A percentile compares a stretch with the other conserved stretches of the same genome.
Evolutionary conservation across 2,113 vertebrate species (phyloP).

Genomic region (Saiga tatarica): DNA sequence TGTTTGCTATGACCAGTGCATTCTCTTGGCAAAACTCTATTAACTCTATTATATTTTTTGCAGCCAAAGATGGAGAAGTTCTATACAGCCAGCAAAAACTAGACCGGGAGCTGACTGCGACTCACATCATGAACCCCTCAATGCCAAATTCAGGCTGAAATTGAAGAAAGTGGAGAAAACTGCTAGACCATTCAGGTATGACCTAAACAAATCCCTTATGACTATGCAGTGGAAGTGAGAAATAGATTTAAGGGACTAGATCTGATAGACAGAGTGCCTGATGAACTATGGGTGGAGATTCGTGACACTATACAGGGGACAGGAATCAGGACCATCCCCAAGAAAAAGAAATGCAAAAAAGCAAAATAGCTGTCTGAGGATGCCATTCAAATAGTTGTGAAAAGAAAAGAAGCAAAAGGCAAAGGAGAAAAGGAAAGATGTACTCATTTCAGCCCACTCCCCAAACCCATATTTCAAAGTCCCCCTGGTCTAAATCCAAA

Average conservation of each 20-base stretch:
- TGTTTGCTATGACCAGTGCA: no score
- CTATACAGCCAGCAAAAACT: neutral
- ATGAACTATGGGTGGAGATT: neutral
- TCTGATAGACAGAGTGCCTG: neutral
- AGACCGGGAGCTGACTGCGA: neutral
- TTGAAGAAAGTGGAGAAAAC: neutral
- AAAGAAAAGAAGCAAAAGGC: neutral
- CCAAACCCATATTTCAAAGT: neutral
- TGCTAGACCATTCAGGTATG: neutral
- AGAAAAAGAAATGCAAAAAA: neutral
- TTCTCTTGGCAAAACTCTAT: no score
- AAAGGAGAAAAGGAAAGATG: neutral
- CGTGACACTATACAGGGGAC: rapidly evolving
- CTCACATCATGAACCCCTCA: neutral
- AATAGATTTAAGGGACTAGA: neutral
- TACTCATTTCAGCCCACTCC: neutral
- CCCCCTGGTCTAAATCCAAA: neutral
- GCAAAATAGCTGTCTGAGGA: neutral
- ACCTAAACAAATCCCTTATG: neutral
- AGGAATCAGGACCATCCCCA: neutral
- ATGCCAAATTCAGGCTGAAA: neutral
- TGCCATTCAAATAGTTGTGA: neutral
- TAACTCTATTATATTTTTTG: neutral
- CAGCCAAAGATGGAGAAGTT: neutral
- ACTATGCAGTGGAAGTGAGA: neutral